phyloP scores from a whole-genome alignment of 2,888 invertebrate genomes.

The Xestia ashworthii region DNA sequence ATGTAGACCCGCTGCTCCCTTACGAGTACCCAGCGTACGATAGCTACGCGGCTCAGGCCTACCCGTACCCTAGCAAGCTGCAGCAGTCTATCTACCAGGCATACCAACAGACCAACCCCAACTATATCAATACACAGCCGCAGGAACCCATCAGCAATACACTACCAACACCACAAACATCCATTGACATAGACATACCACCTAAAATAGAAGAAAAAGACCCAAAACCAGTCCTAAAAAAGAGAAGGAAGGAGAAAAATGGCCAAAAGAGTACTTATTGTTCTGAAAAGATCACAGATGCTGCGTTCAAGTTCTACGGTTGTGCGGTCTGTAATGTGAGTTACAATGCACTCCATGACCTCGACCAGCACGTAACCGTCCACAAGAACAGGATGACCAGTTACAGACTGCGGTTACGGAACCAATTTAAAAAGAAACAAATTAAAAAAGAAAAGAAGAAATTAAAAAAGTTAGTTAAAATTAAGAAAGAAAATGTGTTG shows the following conservation, averaged over 20 bases:
- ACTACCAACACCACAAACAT: slow-evolving; percentile 16
- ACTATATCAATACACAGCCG: slow-evolving; percentile 20
- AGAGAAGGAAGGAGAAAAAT: slow-evolving; percentile 69
- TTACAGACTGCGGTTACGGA: slow-evolving; percentile 82
- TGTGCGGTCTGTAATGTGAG: slow-evolving; percentile 84
- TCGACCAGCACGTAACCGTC: slow-evolving; percentile 82
- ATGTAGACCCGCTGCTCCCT: slow-evolving; percentile 80
- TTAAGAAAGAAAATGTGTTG: slow-evolving; percentile 69
- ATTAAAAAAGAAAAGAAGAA: slow-evolving; percentile 80
- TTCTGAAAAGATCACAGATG: slow-evolving; percentile 82
- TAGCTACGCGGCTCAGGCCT: slow-evolving; percentile 58
- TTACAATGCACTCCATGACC: slow-evolving; percentile 74
- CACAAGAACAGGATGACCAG: slow-evolving; percentile 85
- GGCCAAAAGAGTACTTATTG: slow-evolving; percentile 76
- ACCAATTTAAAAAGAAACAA: slow-evolving; percentile 79
- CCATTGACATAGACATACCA: neutral
- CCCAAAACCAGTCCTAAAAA: slow-evolving; percentile 65
- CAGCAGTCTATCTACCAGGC: slow-evolving; percentile 58
- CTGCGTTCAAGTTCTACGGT: slow-evolving; percentile 83
- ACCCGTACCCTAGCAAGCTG: slow-evolving; percentile 65
- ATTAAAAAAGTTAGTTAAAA: slow-evolving; percentile 73
- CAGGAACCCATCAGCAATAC: slow-evolving; percentile 14
- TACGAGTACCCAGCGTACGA: slow-evolving; percentile 74
- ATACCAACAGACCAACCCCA: slow-evolving; percentile 31
- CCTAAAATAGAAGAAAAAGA: slow-evolving; percentile 45